Evolutionary conservation across 2,888 invertebrate genomes (phyloP).

Genomic region (Orthosia incerta): DNA sequence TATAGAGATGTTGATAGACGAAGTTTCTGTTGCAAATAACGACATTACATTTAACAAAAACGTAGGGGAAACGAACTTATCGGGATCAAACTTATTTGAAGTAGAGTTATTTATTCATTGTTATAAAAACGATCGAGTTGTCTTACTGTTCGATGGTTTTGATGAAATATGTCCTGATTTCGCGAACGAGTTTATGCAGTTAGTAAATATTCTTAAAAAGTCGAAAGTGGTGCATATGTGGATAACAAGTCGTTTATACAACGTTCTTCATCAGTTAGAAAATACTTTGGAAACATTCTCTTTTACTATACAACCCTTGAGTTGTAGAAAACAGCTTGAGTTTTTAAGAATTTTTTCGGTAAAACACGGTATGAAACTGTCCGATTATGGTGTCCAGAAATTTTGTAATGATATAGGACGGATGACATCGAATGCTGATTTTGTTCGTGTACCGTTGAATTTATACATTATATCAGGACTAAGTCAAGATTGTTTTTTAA

Average conservation of each 20-base stretch:
- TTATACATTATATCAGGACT: too few relatives aligned
- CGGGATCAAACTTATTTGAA: constrained; percentile 39
- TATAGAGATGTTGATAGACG: constrained; percentile 1
- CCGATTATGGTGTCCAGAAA: too few relatives aligned
- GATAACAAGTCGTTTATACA: constrained; percentile 61
- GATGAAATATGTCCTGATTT: constrained; percentile 67
- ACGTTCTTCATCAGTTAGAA: constrained; percentile 57
- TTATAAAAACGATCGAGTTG: constrained; percentile 50
- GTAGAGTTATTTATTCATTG: constrained; percentile 49
- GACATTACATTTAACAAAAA: constrained; percentile 14
- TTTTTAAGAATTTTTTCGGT: too few relatives aligned
- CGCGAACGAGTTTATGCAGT: constrained; percentile 40
- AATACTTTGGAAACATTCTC: constrained; percentile 56
- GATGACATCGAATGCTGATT: too few relatives aligned
- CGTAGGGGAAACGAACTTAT: neutral
- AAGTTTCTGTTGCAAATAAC: constrained; percentile 6
- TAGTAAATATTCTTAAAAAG: constrained; percentile 43
- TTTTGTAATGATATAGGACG: too few relatives aligned
- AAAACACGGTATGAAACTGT: too few relatives aligned
- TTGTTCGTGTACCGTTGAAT: too few relatives aligned
- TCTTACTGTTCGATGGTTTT: constrained; percentile 61
- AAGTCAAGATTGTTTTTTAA: too few relatives aligned
- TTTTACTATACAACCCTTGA: constrained; percentile 48
- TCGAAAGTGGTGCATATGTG: constrained; percentile 53
- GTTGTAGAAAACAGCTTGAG: too few relatives aligned